Conservation (phyloP, 2,888 invertebrate species). For the Cheilosia vernalis region DNA sequence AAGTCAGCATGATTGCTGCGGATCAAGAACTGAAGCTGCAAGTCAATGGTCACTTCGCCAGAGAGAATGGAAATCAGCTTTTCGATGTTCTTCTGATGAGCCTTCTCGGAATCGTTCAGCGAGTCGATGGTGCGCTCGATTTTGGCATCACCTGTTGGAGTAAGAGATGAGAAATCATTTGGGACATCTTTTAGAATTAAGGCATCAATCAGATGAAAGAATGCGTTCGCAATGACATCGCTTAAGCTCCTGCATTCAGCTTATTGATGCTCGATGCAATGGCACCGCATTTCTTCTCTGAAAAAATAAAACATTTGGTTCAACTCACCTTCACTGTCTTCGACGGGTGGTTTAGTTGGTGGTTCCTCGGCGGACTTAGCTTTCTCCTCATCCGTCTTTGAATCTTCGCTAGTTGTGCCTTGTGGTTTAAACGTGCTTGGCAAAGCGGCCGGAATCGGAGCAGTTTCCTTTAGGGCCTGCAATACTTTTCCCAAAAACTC, state of each 20-base stretch:
- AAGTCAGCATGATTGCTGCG: constrained; percentile 99
- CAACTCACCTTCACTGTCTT: constrained; percentile 84
- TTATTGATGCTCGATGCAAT: neutral
- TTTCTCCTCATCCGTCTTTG: constrained; percentile 79
- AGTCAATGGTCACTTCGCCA: constrained; percentile 97
- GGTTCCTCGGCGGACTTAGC: constrained; percentile 81
- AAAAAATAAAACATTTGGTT: neutral
- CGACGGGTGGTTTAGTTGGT: constrained; percentile 76
- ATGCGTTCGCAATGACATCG: no score
- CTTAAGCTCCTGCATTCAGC: no score
- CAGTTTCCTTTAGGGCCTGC: constrained; percentile 91
- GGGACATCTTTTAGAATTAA: no score
- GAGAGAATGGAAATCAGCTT: constrained; percentile 95
- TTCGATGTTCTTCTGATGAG: constrained; percentile 93
- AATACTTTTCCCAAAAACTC: constrained; percentile 95
- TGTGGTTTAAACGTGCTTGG: constrained; percentile 90
- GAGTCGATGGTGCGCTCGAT: constrained; percentile 85
- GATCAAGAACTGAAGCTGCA: constrained; percentile 98
- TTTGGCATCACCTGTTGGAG: constrained; percentile 83
- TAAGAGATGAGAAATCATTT: neutral
- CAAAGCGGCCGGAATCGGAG: constrained; percentile 91
- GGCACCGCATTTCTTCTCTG: no score
- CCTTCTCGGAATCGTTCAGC: constrained; percentile 91
- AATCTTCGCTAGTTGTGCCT: constrained; percentile 82
- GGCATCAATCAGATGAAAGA: no score